Conservation (phyloP, 2,888 invertebrate species). For the Calameuta filiformis region DNA sequence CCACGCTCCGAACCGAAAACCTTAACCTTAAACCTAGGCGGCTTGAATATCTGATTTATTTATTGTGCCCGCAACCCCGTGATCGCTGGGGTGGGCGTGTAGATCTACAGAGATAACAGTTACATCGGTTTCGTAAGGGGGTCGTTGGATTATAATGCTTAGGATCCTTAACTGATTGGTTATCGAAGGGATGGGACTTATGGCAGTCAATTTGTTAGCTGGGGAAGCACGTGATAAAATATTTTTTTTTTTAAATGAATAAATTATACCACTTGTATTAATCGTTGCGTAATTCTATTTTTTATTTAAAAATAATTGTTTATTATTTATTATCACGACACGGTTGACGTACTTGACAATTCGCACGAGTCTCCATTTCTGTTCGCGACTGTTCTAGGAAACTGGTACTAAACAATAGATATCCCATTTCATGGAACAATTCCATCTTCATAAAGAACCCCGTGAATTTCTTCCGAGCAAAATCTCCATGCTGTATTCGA, state of each 20-base stretch:
- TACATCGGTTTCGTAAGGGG: slow-evolving; percentile 25
- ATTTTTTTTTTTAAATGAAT: neutral
- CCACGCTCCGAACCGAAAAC: slow-evolving; percentile 7
- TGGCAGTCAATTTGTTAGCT: neutral
- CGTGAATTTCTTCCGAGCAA: neutral
- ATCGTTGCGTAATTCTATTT: neutral
- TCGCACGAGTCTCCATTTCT: neutral
- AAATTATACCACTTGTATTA: neutral
- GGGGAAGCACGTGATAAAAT: neutral
- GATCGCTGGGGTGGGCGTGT: slow-evolving; percentile 37
- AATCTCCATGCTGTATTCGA: neutral
- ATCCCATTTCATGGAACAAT: neutral
- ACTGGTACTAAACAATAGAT: neutral
- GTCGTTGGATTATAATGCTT: slow-evolving; percentile 24
- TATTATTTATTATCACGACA: neutral
- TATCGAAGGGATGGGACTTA: neutral
- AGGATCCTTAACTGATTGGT: neutral
- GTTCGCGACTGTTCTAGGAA: neutral
- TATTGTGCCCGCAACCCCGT: slow-evolving; percentile 33
- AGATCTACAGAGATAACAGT: slow-evolving; percentile 39
- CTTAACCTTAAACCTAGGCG: slow-evolving; percentile 17
- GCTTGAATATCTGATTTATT: slow-evolving; percentile 40
- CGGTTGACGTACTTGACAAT: neutral
- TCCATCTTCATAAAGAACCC: neutral
- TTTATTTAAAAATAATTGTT: neutral